Conservation (phyloP, 2,888 invertebrate species). For the Salpingus planirostris region DNA sequence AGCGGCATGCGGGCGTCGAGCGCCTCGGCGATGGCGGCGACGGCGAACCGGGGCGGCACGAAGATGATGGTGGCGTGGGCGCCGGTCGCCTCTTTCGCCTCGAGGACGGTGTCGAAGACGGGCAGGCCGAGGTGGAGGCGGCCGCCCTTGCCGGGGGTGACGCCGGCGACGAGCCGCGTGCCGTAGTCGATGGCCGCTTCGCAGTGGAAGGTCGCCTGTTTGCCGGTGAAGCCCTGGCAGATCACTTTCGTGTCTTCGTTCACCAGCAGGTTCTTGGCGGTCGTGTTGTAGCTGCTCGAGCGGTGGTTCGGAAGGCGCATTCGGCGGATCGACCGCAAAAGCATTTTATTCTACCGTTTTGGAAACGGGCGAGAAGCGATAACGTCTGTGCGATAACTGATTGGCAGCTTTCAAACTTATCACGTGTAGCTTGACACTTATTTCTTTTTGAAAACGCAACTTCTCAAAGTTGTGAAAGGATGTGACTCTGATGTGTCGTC, state of each 20-base stretch:
- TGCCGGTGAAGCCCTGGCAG: constrained; percentile 75
- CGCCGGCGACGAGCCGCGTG: constrained; percentile 73
- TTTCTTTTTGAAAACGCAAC: too few relatives aligned
- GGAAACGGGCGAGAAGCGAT: too few relatives aligned
- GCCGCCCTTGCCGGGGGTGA: constrained; percentile 73
- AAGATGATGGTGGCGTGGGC: constrained; percentile 70
- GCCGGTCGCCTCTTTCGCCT: constrained; percentile 58
- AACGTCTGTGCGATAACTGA: too few relatives aligned
- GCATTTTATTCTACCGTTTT: too few relatives aligned
- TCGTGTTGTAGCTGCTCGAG: constrained; percentile 5
- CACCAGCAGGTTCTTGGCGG: constrained; percentile 11
- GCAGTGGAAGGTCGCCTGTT: constrained; percentile 60
- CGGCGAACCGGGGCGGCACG: constrained; percentile 66
- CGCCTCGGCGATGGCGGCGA: constrained; percentile 63
- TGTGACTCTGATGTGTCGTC: too few relatives aligned
- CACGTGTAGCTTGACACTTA: too few relatives aligned
- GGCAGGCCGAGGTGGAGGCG: constrained; percentile 70
- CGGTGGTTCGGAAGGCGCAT: too few relatives aligned
- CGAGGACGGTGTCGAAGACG: constrained; percentile 49
- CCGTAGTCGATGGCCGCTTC: constrained; percentile 73
- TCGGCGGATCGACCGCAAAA: too few relatives aligned
- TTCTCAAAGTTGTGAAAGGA: too few relatives aligned
- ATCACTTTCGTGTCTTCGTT: constrained; percentile 57
- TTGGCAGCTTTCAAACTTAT: too few relatives aligned
- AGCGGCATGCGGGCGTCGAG: constrained; percentile 67